Evolutionary conservation across 2,888 invertebrate species (phyloP).

Genomic region (Yponomeuta evonymella): DNA sequence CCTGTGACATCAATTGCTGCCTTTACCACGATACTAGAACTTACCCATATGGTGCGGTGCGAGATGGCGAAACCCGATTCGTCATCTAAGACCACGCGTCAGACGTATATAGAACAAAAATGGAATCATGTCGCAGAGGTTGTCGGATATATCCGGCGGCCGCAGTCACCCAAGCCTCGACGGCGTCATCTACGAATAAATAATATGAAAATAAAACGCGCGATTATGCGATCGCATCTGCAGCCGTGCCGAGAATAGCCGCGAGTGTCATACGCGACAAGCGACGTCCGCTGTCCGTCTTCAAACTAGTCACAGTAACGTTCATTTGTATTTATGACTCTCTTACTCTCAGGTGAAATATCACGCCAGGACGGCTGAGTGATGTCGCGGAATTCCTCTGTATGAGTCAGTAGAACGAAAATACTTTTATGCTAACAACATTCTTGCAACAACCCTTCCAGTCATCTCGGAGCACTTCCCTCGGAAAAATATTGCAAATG

Average conservation of each 20-base stretch:
- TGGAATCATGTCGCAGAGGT: slow-evolving; percentile 43
- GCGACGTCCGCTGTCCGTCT: slow-evolving; percentile 28
- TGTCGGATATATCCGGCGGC: slow-evolving; percentile 41
- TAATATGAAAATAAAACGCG: slow-evolving; percentile 63
- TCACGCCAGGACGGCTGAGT: not conserved
- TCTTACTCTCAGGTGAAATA: slow-evolving; percentile 1
- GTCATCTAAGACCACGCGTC: not conserved
- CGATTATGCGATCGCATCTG: slow-evolving; percentile 63
- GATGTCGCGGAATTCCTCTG: not conserved
- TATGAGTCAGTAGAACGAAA: slow-evolving; percentile 1
- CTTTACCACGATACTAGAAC: no score
- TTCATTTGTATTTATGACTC: slow-evolving; percentile 1
- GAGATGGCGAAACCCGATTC: no score
- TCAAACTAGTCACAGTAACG: slow-evolving; percentile 28
- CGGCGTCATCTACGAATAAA: slow-evolving; percentile 61
- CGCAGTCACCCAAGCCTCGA: slow-evolving; percentile 27
- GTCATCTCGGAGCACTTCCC: slow-evolving; percentile 5
- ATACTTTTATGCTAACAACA: slow-evolving; percentile 6
- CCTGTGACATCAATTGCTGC: no score
- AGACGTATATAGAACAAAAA: slow-evolving; percentile 36
- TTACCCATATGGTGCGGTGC: no score
- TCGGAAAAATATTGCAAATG: slow-evolving; percentile 18
- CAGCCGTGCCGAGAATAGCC: slow-evolving; percentile 58
- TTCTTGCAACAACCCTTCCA: slow-evolving; percentile 3
- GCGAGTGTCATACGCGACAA: slow-evolving; percentile 45